These are phyloP conservation scores for Acropternis orthonyx DNA, from an alignment of 2,797 vertebrate species.

Conservation along the genomic window DNA sequence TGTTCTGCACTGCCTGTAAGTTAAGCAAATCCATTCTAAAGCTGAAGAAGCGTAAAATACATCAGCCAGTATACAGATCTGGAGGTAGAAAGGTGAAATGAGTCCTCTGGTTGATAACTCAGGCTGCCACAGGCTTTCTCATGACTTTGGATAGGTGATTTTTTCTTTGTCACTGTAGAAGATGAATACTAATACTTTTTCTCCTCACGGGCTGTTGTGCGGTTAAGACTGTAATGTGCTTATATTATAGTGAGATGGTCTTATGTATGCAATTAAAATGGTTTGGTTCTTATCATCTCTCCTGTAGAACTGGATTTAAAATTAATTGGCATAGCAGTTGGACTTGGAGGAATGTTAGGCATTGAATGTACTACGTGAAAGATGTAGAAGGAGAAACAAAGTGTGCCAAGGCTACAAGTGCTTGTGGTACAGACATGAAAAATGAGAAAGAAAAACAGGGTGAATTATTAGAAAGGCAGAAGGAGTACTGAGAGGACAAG, in stretches of 20 bases:
- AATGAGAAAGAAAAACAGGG: neutral
- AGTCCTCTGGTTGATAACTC: neutral
- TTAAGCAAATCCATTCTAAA: neutral
- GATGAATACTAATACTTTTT: neutral
- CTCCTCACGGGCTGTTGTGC: neutral
- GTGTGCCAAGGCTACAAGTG: neutral
- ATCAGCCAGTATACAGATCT: neutral
- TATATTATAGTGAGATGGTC: neutral
- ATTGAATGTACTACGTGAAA: neutral
- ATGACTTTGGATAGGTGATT: neutral
- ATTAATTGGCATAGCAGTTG: neutral
- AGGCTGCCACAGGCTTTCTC: neutral
- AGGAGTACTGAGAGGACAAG: neutral
- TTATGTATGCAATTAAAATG: neutral
- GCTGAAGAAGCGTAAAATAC: neutral
- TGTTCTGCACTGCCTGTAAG: neutral
- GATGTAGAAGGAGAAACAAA: neutral
- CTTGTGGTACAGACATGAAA: neutral
- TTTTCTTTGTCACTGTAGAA: neutral
- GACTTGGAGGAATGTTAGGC: neutral
- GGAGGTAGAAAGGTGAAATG: neutral
- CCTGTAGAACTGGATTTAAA: neutral
- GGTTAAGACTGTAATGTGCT: neutral
- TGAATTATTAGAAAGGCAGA: neutral
- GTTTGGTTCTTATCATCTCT: neutral